Evolutionary conservation across 92 coral and sea anemone genomes (phyloP).

Genomic region (Pocillopora meandrina): DNA sequence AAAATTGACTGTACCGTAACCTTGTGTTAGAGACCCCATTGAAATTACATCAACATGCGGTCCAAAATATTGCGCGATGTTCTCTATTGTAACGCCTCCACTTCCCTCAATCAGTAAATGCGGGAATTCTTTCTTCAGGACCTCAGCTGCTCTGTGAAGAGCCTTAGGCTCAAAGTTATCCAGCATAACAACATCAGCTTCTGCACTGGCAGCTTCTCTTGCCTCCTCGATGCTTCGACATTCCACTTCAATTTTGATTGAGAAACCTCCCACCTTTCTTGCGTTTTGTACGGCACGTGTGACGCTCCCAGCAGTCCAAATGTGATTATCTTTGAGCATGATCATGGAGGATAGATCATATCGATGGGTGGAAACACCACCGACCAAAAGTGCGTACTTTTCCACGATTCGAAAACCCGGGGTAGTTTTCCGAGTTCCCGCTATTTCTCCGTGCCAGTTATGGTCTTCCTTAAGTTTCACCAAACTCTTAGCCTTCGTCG

Average conservation of each 20-base stretch:
- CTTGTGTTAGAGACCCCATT: slow-evolving; percentile 90
- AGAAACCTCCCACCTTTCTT: slow-evolving; percentile 88
- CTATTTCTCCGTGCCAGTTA: slow-evolving; percentile 92
- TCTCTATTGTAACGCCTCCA: slow-evolving; percentile 83
- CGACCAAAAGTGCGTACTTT: slow-evolving; percentile 91
- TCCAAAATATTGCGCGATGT: slow-evolving; percentile 80
- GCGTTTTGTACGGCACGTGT: slow-evolving; percentile 82
- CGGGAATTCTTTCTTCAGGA: slow-evolving; percentile 82
- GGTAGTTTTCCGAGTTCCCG: slow-evolving; percentile 96
- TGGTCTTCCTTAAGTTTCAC: slow-evolving; percentile 63
- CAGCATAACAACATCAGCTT: slow-evolving; percentile 92
- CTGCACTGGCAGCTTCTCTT: slow-evolving; percentile 82
- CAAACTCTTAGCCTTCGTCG: slow-evolving; percentile 80
- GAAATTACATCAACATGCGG: slow-evolving; percentile 88
- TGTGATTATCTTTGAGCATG: slow-evolving; percentile 97
- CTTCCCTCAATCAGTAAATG: slow-evolving; percentile 89
- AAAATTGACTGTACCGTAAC: slow-evolving; percentile 79
- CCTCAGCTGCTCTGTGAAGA: slow-evolving; percentile 79
- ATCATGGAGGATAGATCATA: slow-evolving; percentile 92
- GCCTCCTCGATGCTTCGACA: slow-evolving; percentile 93
- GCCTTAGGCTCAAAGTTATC: slow-evolving; percentile 86
- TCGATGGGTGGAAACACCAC: slow-evolving; percentile 96
- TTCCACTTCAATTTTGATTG: slow-evolving; percentile 95
- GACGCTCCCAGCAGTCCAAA: slow-evolving; percentile 91
- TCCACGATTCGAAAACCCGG: slow-evolving; percentile 98